Evolutionary conservation across 37 sponge, comb jelly and placozoan genomes (phyloP).

Genomic region (Diacarnus erythraeanus): DNA sequence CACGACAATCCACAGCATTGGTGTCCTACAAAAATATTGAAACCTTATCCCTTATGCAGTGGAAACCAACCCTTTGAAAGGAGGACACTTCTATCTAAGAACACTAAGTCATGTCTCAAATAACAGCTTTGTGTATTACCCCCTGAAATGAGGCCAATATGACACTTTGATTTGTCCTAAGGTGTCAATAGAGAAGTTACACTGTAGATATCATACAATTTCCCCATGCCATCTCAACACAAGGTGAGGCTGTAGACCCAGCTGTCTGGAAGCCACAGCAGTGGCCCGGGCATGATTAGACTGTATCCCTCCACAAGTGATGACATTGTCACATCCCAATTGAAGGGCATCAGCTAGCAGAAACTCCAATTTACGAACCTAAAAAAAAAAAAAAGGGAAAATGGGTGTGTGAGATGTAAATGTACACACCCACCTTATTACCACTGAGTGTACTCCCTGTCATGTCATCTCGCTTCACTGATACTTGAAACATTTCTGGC

Average conservation of each 20-base stretch:
- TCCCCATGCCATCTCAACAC: constrained; percentile 48
- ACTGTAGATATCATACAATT: no score
- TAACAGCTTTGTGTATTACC: no score
- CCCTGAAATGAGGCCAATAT: no score
- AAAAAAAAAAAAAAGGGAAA: neutral
- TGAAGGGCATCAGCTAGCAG: constrained; percentile 77
- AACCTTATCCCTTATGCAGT: neutral
- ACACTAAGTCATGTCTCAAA: no score
- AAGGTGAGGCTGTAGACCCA: constrained; percentile 83
- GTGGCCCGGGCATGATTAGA: constrained; percentile 85
- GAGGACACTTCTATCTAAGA: no score
- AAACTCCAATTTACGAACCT: constrained; percentile 86
- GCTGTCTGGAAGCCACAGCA: constrained; percentile 77
- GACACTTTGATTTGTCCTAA: no score
- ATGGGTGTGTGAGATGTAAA: neutral
- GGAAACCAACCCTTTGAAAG: no score
- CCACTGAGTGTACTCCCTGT: constrained; percentile 70
- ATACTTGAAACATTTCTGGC: constrained; percentile 58
- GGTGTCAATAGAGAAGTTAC: no score
- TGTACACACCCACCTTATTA: constrained; percentile 47
- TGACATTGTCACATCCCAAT: constrained; percentile 55
- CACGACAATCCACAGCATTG: constrained; percentile 42
- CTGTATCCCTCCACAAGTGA: constrained; percentile 80
- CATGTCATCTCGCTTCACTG: constrained; percentile 79
- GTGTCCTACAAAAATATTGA: constrained; percentile 35